A percentile compares a stretch with the other conserved stretches of the same genome.
Evolutionary conservation across 2,797 vertebrate species (phyloP).

Genomic region (Pseudochirops corinnae): DNA sequence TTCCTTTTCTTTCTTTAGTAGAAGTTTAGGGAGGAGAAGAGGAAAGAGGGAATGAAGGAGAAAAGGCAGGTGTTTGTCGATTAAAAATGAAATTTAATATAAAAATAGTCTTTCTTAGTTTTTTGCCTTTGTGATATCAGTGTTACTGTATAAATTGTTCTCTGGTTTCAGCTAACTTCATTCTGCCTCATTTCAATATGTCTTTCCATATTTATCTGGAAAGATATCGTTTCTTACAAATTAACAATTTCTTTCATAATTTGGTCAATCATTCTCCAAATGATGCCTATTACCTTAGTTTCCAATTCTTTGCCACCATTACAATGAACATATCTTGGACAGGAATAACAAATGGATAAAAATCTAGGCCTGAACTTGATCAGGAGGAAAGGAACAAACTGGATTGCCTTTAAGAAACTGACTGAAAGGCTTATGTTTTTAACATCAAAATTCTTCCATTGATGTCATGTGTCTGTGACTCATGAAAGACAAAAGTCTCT

Average conservation of each 20-base stretch:
- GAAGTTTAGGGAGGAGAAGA: not conserved
- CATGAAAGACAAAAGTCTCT: not conserved
- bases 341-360: not conserved
- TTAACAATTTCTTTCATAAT: not conserved
- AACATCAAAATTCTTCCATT: not conserved
- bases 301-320: not conserved
- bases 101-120: not conserved
- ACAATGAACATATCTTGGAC: not conserved
- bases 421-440: not conserved
- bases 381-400: not conserved
- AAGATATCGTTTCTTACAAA: not conserved
- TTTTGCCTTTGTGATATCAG: not conserved
- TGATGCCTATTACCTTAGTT: not conserved
- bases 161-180: not conserved
- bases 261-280: not conserved
- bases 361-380: not conserved
- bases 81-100: not conserved
- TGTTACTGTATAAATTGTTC: not conserved
- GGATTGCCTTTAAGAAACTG: not conserved
- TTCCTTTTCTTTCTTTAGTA: not conserved
- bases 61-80: not conserved
- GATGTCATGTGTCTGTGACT: not conserved
- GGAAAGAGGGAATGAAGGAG: not conserved
- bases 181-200: not conserved
- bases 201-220: not conserved